These are phyloP conservation scores for Tachystola acroxantha DNA, from an alignment of 2,888 invertebrate genomes.

Conservation along the genomic window DNA sequence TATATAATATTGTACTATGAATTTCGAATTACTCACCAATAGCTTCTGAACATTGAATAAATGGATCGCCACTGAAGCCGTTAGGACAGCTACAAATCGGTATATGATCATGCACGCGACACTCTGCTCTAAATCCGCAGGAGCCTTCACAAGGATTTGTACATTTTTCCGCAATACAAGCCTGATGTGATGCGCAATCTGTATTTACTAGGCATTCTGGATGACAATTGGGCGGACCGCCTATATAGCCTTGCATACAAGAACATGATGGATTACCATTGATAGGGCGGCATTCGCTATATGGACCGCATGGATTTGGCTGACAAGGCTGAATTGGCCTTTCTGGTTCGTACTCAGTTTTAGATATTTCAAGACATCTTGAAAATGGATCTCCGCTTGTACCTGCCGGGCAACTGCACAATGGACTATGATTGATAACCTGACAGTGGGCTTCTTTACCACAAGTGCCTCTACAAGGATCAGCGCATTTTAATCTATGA, in stretches of 20 bases:
- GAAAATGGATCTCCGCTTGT: constrained; percentile 83
- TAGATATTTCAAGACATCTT: constrained; percentile 66
- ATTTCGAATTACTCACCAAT: constrained; percentile 42
- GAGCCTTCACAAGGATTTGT: constrained; percentile 89
- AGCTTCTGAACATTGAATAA: constrained; percentile 82
- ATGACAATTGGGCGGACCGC: constrained; percentile 88
- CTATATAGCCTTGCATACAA: constrained; percentile 84
- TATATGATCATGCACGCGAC: constrained; percentile 89
- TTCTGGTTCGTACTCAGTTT: constrained; percentile 26
- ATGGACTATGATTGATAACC: constrained; percentile 88
- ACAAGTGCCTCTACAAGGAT: constrained; percentile 88
- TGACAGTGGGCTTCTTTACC: constrained; percentile 85
- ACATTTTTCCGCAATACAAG: constrained; percentile 90
- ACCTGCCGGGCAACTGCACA: constrained; percentile 84
- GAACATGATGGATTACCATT: constrained; percentile 88
- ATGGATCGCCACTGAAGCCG: constrained; percentile 88
- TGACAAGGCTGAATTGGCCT: constrained; percentile 80
- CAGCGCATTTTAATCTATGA: constrained; percentile 85
- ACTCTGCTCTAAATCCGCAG: constrained; percentile 87
- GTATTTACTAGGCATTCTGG: constrained; percentile 91
- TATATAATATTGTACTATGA: background rate
- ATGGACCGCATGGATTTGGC: constrained; percentile 89
- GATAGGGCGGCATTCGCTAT: constrained; percentile 85
- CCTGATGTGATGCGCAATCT: constrained; percentile 87
- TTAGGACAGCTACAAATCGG: constrained; percentile 88